phyloP scores from a whole-genome alignment of 2,888 invertebrate species.

The Ophonus ardosiacus region DNA sequence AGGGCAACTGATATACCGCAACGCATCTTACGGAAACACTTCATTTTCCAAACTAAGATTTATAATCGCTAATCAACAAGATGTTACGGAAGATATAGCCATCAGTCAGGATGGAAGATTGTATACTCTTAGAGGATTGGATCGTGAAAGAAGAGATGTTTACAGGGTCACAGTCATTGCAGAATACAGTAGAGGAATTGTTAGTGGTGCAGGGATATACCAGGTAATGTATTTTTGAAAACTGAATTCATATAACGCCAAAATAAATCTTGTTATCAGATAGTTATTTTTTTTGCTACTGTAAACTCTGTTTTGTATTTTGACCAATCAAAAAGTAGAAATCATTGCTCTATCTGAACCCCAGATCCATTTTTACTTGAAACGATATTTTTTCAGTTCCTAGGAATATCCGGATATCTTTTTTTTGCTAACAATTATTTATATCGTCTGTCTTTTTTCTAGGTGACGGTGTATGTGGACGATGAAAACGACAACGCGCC shows the following conservation, averaged over 20 bases:
- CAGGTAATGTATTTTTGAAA: conserved; percentile 76
- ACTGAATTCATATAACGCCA: not conserved
- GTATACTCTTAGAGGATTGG: conserved; percentile 86
- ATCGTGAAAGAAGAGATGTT: conserved; percentile 85
- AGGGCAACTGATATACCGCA: conserved; percentile 83
- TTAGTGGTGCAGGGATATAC: conserved; percentile 86
- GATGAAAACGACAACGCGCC: conserved; percentile 94
- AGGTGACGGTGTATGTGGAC: conserved; percentile 85
- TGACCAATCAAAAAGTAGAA: too few species aligned
- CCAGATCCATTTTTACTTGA: too few species aligned
- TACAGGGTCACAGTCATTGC: conserved; percentile 89
- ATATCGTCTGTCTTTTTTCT: not conserved
- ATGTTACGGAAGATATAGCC: conserved; percentile 87
- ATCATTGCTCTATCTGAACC: too few species aligned
- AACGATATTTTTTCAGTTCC: too few species aligned
- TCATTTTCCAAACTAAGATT: conserved; percentile 78
- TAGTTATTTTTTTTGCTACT: too few species aligned
- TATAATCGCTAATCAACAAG: conserved; percentile 89
- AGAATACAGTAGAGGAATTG: conserved; percentile 84
- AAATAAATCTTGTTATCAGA: too few species aligned
- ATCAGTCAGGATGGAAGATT: conserved; percentile 88
- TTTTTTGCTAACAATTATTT: too few species aligned
- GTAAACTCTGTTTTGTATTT: too few species aligned
- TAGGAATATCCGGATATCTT: too few species aligned
- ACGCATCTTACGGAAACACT: conserved; percentile 67